Percentiles rank a stretch among this genome's conserved stretches.
Conservation (phyloP, 1,140 invertebrate genomes). For the Aphidius ervi region DNA sequence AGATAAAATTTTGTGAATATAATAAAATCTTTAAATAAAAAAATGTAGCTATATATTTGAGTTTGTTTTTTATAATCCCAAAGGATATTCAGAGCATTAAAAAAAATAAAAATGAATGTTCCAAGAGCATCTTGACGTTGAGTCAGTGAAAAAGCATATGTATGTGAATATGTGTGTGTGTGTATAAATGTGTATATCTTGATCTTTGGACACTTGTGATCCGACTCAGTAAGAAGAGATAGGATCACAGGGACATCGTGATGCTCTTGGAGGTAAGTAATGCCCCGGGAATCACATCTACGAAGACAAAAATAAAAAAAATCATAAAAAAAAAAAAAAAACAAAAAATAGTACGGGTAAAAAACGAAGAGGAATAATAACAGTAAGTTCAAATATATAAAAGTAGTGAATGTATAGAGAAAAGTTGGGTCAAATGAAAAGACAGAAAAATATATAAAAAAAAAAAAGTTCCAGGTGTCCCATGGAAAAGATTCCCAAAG, state of each 20-base stretch:
- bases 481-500: slow-evolving; percentile 36
- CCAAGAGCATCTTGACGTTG: no score
- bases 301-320: background rate
- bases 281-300: no score
- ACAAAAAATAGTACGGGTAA: background rate
- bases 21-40: no score
- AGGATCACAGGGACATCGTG: background rate
- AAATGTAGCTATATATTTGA: no score
- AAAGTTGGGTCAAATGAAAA: background rate
- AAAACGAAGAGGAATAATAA: background rate
- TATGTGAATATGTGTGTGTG: no score
- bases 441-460: slow-evolving; percentile 14
- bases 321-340: background rate
- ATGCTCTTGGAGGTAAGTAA: background rate
- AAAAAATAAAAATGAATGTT: no score
- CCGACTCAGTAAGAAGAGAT: background rate
- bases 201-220: no score
- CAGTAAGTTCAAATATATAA: slow-evolving; percentile 1
- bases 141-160: no score
- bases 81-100: no score
- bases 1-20: no score
- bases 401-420: background rate
- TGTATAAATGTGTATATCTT: no score
- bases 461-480: slow-evolving; percentile 35
- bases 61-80: no score